phyloP scores from a whole-genome alignment of 2,797 vertebrate species.

The Cossypha caffra region DNA sequence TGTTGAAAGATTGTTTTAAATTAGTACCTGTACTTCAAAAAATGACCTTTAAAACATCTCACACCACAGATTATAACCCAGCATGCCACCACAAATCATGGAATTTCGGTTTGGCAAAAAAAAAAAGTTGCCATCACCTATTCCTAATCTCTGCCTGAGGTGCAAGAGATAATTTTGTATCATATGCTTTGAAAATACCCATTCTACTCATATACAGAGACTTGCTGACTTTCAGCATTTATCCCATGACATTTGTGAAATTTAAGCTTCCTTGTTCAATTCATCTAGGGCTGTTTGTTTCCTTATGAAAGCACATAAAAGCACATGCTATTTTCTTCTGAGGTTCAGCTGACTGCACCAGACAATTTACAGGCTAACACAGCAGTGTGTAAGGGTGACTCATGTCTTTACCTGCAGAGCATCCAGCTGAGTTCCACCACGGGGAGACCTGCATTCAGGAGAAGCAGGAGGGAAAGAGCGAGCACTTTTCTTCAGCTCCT shows the following conservation, averaged over 20 bases:
- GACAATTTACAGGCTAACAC: background rate
- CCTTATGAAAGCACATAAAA: background rate
- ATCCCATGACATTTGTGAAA: background rate
- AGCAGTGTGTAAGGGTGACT: background rate
- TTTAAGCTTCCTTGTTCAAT: background rate
- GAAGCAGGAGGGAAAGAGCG: constrained; percentile 76
- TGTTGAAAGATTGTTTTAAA: background rate
- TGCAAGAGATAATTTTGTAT: background rate
- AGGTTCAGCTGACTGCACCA: background rate
- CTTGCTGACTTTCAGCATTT: background rate
- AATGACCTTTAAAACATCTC: background rate
- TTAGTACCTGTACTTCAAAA: background rate
- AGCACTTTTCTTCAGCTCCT: constrained; percentile 88
- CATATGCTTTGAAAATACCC: background rate
- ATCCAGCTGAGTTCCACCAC: constrained; percentile 88
- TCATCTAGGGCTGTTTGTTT: background rate
- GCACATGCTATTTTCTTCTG: background rate
- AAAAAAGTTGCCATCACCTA: background rate
- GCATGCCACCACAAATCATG: background rate
- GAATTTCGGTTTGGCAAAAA: background rate
- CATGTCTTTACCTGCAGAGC: constrained; percentile 85
- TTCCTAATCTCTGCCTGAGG: background rate
- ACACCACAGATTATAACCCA: background rate
- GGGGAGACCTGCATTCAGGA: constrained; percentile 81
- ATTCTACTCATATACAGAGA: background rate